Percentiles rank a stretch among this genome's conserved stretches.
phyloP scores from a whole-genome alignment of 1,140 invertebrate species.

The Microplitis demolitor region DNA sequence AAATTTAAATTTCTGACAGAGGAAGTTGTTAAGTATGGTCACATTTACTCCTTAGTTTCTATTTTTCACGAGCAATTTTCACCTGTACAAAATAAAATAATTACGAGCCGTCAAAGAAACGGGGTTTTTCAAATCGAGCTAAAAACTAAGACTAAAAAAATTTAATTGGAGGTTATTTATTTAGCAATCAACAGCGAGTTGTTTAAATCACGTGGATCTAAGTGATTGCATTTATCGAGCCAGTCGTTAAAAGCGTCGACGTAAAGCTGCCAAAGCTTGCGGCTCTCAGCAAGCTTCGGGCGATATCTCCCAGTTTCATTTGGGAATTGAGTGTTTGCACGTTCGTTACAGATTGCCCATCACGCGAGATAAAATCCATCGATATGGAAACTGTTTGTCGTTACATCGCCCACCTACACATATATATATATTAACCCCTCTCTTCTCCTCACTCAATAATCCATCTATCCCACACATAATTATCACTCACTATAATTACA shows the following conservation, averaged over 20 bases:
- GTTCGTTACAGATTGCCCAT: conserved; percentile 29
- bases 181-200: neutral
- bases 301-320: conserved; percentile 18
- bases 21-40: too few relatives aligned
- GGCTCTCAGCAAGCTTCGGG: neutral
- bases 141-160: neutral
- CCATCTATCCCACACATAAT: too few relatives aligned
- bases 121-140: neutral
- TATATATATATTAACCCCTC: neutral
- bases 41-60: too few relatives aligned
- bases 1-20: neutral
- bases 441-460: too few relatives aligned
- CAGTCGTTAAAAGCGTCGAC: conserved; percentile 15
- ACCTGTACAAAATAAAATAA: too few relatives aligned
- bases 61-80: too few relatives aligned
- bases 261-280: conserved; percentile 17
- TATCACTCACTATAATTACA: too few relatives aligned
- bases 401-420: neutral
- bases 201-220: conserved; percentile 10
- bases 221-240: conserved; percentile 14
- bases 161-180: conserved; percentile 7
- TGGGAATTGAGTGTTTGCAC: conserved; percentile 26
- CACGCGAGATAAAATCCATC: conserved; percentile 20
- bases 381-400: conserved; percentile 12
- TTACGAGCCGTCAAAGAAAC: neutral